Evolutionary conservation across 2,113 vertebrate genomes (phyloP), one percentile per base, ranked within the genome.

Genomic region (Rhinopithecus roxellana): DNA sequence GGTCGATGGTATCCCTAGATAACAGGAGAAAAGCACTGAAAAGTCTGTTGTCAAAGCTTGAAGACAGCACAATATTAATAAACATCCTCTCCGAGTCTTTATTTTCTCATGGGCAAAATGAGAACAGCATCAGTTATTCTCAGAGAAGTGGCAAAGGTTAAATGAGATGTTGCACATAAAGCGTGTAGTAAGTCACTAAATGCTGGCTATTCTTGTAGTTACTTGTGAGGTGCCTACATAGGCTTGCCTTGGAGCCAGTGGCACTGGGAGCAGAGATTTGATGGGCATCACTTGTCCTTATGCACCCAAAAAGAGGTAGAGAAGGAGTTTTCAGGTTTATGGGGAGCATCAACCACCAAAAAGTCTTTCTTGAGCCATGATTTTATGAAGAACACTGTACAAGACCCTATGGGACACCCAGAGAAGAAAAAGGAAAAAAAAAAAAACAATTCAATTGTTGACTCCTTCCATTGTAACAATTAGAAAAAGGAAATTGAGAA

Each of bases 1-100:
- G 99, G 99, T 13, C 99, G 98, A 97, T 99, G 99, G 91, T 99
- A 99, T 0, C 99, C 99, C 99, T 99, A 97, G 35, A 94, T 81
- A 86, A 95, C 9, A 97, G 48, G 91, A 80, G 13, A 64, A 97
- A 98, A 89, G 89, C 92, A 11, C n/a, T 1, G 45, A 97, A 14
- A 17, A 20, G 43, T 72, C 25, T 81, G 40, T 45, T 12, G 1
- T 80, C 59, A 97, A 82, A 91, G 40, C 61, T 70, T 93, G 50
- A 43, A 43, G 89, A 82, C 0, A 48, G 52, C 40, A 43, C 25
- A 83, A 16, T 5, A 69, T 35, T 43, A 90, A 38, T 50, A 59
- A 14, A 43, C 9, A 84, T 18, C 18, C 40, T 78, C 85, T 38
- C 57, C 32, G 22, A 85, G 61, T 27, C 6, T 64, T 23, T 3